These are phyloP conservation scores for Teleogryllus oceanicus DNA, from an alignment of 2,888 invertebrate genomes.

Conservation along the genomic window DNA sequence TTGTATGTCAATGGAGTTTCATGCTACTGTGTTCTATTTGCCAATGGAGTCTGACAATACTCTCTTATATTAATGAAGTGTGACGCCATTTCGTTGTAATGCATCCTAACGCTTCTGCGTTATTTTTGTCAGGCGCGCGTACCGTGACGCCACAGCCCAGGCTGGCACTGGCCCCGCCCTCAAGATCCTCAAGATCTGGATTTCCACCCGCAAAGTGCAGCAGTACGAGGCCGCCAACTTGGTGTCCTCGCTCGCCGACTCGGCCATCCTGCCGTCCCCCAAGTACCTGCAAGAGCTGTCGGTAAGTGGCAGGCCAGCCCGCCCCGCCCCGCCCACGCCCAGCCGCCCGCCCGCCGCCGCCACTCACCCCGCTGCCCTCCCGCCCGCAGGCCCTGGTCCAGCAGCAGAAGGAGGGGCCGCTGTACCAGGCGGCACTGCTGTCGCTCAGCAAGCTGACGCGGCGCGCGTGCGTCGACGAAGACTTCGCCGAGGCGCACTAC, in stretches of 20 bases:
- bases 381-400: too few relatives aligned
- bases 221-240: conserved; percentile 59
- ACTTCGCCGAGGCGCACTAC: conserved; percentile 57
- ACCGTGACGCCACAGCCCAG: conserved; percentile 63
- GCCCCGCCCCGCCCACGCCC: too few relatives aligned
- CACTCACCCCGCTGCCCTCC: too few relatives aligned
- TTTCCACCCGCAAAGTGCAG: conserved; percentile 53
- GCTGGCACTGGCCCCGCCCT: conserved; percentile 69
- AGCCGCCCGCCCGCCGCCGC: neutral
- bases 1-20: too few relatives aligned
- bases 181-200: conserved; percentile 59
- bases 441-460: conserved; percentile 59
- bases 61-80: too few relatives aligned
- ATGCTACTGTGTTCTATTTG: too few relatives aligned
- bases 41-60: too few relatives aligned
- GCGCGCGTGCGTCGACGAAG: conserved; percentile 58
- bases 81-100: too few relatives aligned
- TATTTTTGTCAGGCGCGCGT: conserved; percentile 45
- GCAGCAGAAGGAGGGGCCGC: conserved; percentile 27
- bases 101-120: too few relatives aligned
- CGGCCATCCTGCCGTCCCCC: conserved; percentile 60
- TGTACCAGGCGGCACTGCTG: conserved; percentile 59
- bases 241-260: conserved; percentile 53
- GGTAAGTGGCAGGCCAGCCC: conserved; percentile 44
- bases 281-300: conserved; percentile 61